A percentile compares a stretch with the other conserved stretches of the same genome.
Evolutionary conservation across 1,140 invertebrate species (phyloP).

Genomic region (Oreohelix idahoensis): DNA sequence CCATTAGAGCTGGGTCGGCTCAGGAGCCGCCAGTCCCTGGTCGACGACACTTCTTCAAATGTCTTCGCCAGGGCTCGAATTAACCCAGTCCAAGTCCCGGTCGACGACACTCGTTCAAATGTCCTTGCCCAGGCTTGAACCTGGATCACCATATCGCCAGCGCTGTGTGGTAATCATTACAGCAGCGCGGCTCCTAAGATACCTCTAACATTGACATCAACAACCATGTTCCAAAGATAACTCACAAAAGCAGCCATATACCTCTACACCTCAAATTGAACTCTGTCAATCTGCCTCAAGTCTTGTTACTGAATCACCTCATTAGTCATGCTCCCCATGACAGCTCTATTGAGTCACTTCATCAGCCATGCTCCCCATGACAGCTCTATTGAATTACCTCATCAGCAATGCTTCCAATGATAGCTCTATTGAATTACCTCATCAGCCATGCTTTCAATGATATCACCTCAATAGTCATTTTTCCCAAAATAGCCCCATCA

Average conservation of each 20-base stretch:
- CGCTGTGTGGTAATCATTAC: background rate
- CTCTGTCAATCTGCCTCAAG: no score
- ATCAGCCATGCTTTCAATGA: background rate
- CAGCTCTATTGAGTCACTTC: background rate
- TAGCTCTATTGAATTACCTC: background rate
- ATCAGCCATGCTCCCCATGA: background rate
- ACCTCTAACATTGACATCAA: background rate
- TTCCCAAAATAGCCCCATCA: background rate
- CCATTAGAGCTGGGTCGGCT: no score
- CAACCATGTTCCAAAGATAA: background rate
- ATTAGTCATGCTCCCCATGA: background rate
- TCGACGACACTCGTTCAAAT: no score
- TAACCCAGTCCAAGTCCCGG: no score
- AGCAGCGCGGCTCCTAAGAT: background rate
- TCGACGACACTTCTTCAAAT: no score
- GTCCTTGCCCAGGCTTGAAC: no score
- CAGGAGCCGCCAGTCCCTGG: no score
- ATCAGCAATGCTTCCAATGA: background rate
- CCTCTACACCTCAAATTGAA: background rate
- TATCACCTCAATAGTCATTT: no score
- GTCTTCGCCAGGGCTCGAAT: no score
- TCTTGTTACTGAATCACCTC: no score
- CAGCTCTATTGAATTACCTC: background rate
- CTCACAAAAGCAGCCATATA: background rate
- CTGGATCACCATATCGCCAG: no score